Percentiles rank a stretch among this genome's conserved stretches.
phyloP scores from a whole-genome alignment of 1,140 invertebrate species.

The Nilaparvata lugens region DNA sequence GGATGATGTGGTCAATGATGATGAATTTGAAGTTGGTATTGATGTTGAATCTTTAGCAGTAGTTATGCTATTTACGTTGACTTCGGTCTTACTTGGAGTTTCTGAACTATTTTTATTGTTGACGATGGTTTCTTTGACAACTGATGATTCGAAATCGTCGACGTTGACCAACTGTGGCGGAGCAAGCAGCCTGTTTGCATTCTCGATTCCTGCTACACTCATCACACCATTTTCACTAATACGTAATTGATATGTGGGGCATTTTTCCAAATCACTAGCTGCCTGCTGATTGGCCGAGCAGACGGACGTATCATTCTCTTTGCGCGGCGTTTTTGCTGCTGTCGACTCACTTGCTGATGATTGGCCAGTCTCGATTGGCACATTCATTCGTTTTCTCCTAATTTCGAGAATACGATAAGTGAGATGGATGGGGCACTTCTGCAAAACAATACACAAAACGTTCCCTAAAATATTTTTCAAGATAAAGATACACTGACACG shows the following conservation, averaged over 20 bases:
- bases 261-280: constrained; percentile 48
- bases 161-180: not conserved
- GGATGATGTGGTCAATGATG: too few species aligned
- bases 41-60: too few species aligned
- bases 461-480: not conserved
- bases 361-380: not conserved
- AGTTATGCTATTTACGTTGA: too few species aligned
- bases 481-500: too few species aligned
- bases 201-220: constrained; percentile 45
- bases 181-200: not conserved
- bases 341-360: not conserved
- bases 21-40: too few species aligned
- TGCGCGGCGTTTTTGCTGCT: not conserved
- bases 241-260: constrained; percentile 42
- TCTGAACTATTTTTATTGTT: too few species aligned
- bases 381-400: constrained; percentile 39
- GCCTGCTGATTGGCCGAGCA: constrained; percentile 24
- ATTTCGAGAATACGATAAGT: constrained; percentile 52
- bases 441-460: constrained; percentile 30
- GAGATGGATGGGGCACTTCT: constrained; percentile 50
- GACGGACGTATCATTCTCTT: not conserved
- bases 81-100: too few species aligned
- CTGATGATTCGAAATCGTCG: too few species aligned
- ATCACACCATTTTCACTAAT: constrained; percentile 61
- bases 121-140: too few species aligned